These are phyloP conservation scores for Ochropacha duplaris DNA, from an alignment of 2,888 invertebrate species.

Conservation along the genomic window DNA sequence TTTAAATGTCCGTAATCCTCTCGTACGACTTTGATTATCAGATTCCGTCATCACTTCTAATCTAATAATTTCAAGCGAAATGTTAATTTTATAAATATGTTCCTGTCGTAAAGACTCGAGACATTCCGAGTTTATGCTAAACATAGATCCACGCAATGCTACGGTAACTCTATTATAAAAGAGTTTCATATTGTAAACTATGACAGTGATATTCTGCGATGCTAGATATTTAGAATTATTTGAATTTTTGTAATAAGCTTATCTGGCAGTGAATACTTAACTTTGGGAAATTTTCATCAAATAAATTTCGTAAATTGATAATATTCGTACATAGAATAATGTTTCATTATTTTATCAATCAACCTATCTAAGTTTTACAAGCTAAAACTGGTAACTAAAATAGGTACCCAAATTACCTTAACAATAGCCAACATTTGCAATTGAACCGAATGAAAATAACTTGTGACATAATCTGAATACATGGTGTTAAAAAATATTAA, in stretches of 20 bases:
- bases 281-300: not conserved
- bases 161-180: not conserved
- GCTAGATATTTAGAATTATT: not conserved
- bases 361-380: constrained; percentile 12
- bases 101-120: not conserved
- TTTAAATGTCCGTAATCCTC: too few relatives aligned
- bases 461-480: constrained; percentile 4
- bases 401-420: constrained; percentile 8
- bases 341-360: constrained; percentile 19
- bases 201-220: not conserved
- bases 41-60: too few relatives aligned
- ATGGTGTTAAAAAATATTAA: not conserved
- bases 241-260: not conserved
- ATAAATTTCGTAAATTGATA: constrained; percentile 24
- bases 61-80: too few relatives aligned
- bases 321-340: constrained; percentile 25
- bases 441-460: constrained; percentile 10
- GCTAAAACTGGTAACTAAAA: constrained; percentile 8
- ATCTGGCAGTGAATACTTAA: not conserved
- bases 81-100: too few relatives aligned
- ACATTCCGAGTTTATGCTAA: not conserved
- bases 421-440: constrained; percentile 7
- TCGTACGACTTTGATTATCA: too few relatives aligned
- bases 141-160: not conserved
- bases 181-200: not conserved